Conservation (phyloP, 2,113 vertebrate genomes). For the Cynopterus brachyotis region DNA sequence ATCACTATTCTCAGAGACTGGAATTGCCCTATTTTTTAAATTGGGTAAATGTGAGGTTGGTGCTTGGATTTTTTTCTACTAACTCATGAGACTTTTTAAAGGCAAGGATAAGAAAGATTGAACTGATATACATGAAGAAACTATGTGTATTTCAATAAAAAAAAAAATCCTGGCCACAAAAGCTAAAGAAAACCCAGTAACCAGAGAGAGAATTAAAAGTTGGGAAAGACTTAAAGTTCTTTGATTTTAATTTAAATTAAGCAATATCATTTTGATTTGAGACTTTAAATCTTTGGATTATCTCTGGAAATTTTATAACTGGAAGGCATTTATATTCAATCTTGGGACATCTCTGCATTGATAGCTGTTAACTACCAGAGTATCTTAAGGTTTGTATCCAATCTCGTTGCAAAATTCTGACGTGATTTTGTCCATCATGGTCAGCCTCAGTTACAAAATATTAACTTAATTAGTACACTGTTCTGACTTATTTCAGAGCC, state of each 20-base stretch:
- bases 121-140: neutral
- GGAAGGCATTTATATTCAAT: neutral
- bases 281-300: neutral
- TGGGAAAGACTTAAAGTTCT: neutral
- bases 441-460: neutral
- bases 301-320: neutral
- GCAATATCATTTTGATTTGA: neutral
- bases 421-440: neutral
- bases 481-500: neutral
- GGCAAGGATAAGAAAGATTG: neutral
- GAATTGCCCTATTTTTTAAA: neutral
- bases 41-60: neutral
- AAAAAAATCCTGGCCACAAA: neutral
- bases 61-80: neutral
- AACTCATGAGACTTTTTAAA: neutral
- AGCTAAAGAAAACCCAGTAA: neutral
- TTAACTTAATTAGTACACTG: neutral
- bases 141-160: neutral
- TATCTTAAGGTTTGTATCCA: neutral
- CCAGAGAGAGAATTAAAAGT: neutral
- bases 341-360: neutral
- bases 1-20: neutral
- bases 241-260: constrained; percentile 30
- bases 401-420: neutral
- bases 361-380: neutral